These are phyloP conservation scores for Drosophila colorata DNA, from an alignment of 2,888 invertebrate genomes.

Conservation along the genomic window DNA sequence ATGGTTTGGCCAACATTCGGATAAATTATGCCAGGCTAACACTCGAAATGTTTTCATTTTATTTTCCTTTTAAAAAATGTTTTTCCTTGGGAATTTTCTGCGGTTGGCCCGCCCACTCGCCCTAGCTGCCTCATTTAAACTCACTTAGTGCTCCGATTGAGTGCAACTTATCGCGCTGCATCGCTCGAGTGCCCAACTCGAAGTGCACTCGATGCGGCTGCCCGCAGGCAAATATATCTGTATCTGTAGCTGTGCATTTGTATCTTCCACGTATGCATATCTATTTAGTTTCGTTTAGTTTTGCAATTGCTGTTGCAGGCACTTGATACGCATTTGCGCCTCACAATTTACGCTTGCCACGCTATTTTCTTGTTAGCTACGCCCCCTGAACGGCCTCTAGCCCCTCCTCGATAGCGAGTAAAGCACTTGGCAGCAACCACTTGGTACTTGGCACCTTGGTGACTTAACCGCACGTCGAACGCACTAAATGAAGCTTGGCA, in stretches of 20 bases:
- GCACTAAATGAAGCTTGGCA: conserved; percentile 76
- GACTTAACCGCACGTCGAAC: conserved; percentile 63
- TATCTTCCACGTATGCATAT: background rate
- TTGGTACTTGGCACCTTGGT: conserved; percentile 62
- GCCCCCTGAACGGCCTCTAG: background rate
- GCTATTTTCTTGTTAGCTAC: conserved; percentile 71
- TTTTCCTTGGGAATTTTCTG: conserved; percentile 4
- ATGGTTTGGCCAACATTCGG: too few species aligned
- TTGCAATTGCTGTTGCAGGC: conserved; percentile 25
- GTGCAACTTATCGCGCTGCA: conserved; percentile 26
- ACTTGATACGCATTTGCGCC: conserved; percentile 40
- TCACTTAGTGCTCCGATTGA: conserved; percentile 4
- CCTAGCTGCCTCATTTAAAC: background rate
- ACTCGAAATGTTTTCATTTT: too few species aligned
- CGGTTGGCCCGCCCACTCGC: background rate
- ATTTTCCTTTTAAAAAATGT: background rate
- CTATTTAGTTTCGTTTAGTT: conserved; percentile 7
- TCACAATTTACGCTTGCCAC: conserved; percentile 68
- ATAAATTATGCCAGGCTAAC: background rate
- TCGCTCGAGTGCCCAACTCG: conserved; percentile 5
- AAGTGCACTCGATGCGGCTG: background rate
- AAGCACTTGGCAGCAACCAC: conserved; percentile 32
- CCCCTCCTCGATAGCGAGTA: background rate
- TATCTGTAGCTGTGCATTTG: conserved; percentile 27
- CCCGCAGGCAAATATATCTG: background rate